phyloP scores from a whole-genome alignment of 2,888 invertebrate species.

The Globia sparganii region DNA sequence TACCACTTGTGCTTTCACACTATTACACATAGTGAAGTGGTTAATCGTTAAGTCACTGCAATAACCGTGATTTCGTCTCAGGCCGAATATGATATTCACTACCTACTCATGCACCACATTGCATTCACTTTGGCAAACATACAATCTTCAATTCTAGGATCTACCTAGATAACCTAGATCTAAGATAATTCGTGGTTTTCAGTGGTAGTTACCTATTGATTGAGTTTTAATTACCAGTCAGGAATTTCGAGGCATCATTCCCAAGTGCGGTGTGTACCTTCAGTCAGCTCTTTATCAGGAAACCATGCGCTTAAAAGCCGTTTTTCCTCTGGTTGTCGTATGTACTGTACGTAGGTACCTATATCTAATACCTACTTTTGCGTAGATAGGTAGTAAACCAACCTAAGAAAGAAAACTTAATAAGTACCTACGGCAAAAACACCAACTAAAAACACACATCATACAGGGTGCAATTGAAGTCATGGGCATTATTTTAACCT shows the following conservation, averaged over 20 bases:
- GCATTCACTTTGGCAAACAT: neutral
- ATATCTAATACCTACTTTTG: neutral
- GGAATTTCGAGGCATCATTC: neutral
- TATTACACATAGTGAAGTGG: neutral
- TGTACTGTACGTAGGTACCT: too few relatives aligned
- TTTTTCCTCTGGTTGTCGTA: neutral
- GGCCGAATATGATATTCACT: neutral
- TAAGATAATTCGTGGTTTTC: neutral
- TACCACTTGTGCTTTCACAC: too few relatives aligned
- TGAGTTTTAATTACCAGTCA: neutral
- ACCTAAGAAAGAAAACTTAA: too few relatives aligned
- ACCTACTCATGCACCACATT: neutral
- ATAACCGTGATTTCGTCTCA: neutral
- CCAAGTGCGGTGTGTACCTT: too few relatives aligned
- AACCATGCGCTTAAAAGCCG: neutral
- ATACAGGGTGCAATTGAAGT: too few relatives aligned
- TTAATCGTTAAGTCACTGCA: neutral
- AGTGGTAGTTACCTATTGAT: too few relatives aligned
- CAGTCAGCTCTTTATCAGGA: neutral
- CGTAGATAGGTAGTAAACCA: neutral
- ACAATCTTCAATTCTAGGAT: neutral
- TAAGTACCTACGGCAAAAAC: too few relatives aligned
- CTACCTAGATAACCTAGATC: too few relatives aligned
- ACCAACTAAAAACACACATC: too few relatives aligned
- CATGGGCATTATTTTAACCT: too few relatives aligned